phyloP scores from a whole-genome alignment of 35 echinoderm and acorn worm species.

The Hemicentrotus pulcherrimus region DNA sequence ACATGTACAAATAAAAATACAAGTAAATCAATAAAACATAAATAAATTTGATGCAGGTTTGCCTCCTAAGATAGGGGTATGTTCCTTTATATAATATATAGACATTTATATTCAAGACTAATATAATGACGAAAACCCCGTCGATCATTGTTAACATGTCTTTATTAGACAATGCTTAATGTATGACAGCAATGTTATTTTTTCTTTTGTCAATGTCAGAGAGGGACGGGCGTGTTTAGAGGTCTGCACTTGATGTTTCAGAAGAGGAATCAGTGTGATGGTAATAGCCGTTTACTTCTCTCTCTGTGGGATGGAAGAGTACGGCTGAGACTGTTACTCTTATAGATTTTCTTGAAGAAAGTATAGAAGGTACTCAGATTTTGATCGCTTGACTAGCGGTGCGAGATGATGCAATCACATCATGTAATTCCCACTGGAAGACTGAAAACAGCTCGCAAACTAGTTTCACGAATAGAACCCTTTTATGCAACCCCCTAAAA shows the following conservation, averaged over 20 bases:
- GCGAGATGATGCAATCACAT: slow-evolving; percentile 10
- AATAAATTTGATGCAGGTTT: no score
- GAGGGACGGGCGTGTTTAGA: neutral
- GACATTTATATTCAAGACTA: no score
- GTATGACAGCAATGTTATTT: neutral
- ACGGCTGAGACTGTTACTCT: neutral
- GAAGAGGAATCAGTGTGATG: neutral
- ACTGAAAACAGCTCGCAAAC: neutral
- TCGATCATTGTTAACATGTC: neutral
- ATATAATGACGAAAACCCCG: no score
- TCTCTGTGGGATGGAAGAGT: neutral
- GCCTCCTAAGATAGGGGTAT: no score
- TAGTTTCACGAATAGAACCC: neutral
- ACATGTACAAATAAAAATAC: no score
- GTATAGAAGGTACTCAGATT: neutral
- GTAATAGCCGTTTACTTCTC: neutral
- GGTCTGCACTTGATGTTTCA: neutral
- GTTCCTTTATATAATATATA: no score
- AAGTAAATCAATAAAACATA: no score
- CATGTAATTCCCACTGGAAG: neutral
- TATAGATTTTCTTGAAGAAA: neutral
- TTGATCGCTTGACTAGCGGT: neutral
- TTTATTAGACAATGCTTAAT: neutral
- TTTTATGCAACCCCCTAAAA: neutral
- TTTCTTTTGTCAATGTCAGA: neutral